A percentile compares a stretch with the other conserved stretches of the same genome.
These are phyloP conservation scores for Oncorhynchus clarkii DNA, from an alignment of 2,113 vertebrate species.

Conservation along the genomic window DNA sequence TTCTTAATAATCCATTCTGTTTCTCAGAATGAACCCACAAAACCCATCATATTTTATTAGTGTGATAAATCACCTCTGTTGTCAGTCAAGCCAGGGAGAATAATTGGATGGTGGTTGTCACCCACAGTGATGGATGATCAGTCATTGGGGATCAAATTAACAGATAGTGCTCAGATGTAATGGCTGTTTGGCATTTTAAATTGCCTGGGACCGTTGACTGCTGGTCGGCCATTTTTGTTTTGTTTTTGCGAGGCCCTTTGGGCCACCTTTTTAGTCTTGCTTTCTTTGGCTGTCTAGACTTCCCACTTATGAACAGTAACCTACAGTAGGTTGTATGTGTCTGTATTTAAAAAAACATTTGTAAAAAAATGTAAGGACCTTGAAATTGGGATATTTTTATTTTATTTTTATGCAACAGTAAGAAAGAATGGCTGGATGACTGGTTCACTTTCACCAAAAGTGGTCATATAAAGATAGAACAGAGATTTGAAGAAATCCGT, in stretches of 20 bases:
- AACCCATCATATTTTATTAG: slow-evolving; percentile 99
- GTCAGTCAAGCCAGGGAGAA: slow-evolving; percentile 99
- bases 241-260: slow-evolving; percentile 77
- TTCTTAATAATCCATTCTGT: slow-evolving; percentile 62
- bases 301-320: slow-evolving; percentile 51
- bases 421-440: too few relatives aligned
- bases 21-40: slow-evolving; percentile 78
- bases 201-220: slow-evolving; percentile 85
- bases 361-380: too few relatives aligned
- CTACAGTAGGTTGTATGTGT: not conserved
- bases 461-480: not conserved
- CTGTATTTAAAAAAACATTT: too few relatives aligned
- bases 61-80: slow-evolving; percentile 99
- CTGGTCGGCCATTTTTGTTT: slow-evolving; percentile 87
- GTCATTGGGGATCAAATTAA: slow-evolving; percentile 99
- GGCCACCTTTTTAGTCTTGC: not conserved
- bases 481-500: slow-evolving; percentile 29
- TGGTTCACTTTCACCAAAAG: not conserved
- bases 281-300: slow-evolving; percentile 32
- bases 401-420: too few relatives aligned
- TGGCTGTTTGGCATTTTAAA: slow-evolving; percentile 99
- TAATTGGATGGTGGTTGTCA: slow-evolving; percentile 99
- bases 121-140: slow-evolving; percentile 99
- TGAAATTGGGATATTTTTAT: too few relatives aligned
- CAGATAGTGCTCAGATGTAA: slow-evolving; percentile 99